phyloP scores from a whole-genome alignment of 2,797 vertebrate genomes.

The Acridotheres tristis region DNA sequence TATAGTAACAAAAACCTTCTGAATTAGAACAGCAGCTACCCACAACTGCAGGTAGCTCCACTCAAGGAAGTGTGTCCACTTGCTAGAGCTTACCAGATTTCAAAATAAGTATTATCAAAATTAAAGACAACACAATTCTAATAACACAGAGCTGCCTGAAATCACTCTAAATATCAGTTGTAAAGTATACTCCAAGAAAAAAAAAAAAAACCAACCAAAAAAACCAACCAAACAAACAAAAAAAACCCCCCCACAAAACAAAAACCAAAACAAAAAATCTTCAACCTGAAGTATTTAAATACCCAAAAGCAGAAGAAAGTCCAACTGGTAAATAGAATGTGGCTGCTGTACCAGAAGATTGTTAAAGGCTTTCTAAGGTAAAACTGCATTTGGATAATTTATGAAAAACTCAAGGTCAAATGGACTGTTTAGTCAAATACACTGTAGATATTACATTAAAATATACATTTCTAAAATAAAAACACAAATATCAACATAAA shows the following conservation, averaged over 20 bases:
- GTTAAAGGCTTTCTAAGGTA: not conserved
- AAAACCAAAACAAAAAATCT: not conserved
- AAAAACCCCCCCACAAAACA: too few relatives aligned
- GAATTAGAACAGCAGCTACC: not conserved
- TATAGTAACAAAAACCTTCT: not conserved
- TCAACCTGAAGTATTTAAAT: not conserved
- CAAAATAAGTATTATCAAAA: rapidly evolving
- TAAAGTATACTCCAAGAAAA: not conserved
- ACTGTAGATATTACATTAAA: not conserved
- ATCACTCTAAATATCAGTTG: not conserved
- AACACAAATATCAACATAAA: not conserved
- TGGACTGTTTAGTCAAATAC: not conserved
- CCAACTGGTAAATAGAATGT: not conserved
- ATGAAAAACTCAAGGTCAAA: not conserved
- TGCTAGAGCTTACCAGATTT: not conserved
- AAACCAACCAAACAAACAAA: not conserved
- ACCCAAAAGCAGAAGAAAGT: not conserved
- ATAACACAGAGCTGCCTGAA: not conserved
- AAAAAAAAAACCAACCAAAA: not conserved
- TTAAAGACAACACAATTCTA: not conserved
- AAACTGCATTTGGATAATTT: not conserved
- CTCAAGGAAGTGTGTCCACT: not conserved
- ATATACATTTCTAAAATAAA: not conserved
- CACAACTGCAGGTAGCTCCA: not conserved
- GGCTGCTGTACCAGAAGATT: not conserved